phyloP scores from a whole-genome alignment of 2,797 vertebrate species.

The Choloepus didactylus region DNA sequence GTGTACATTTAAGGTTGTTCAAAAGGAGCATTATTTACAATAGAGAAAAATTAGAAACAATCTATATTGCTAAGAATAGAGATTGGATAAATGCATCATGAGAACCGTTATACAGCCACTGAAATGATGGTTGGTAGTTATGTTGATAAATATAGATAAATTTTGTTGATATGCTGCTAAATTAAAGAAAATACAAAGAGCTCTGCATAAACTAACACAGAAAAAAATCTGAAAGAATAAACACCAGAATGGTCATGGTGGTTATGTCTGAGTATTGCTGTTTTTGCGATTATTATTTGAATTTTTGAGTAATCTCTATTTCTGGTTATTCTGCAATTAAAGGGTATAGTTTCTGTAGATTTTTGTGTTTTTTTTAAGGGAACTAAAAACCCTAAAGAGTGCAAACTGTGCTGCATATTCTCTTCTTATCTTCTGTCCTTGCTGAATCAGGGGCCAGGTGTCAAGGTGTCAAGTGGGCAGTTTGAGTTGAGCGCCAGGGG shows the following conservation, averaged over 20 bases:
- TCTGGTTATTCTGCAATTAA: neutral
- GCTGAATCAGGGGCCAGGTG: neutral
- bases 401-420: neutral
- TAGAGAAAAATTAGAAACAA: neutral
- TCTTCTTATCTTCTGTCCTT: neutral
- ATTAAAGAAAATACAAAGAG: neutral
- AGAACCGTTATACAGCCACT: neutral
- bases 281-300: neutral
- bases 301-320: neutral
- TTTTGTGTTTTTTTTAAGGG: neutral
- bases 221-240: neutral
- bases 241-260: neutral
- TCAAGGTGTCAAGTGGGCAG: neutral
- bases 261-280: neutral
- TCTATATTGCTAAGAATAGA: neutral
- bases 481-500: neutral
- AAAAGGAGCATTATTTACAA: neutral
- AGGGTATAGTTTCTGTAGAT: neutral
- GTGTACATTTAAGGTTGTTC: neutral
- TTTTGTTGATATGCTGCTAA: neutral
- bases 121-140: neutral
- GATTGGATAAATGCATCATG: neutral
- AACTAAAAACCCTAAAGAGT: neutral
- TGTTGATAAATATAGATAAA: neutral
- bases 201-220: neutral